These are phyloP conservation scores for Apis cerana DNA, from an alignment of 1,140 invertebrate genomes.

Conservation along the genomic window DNA sequence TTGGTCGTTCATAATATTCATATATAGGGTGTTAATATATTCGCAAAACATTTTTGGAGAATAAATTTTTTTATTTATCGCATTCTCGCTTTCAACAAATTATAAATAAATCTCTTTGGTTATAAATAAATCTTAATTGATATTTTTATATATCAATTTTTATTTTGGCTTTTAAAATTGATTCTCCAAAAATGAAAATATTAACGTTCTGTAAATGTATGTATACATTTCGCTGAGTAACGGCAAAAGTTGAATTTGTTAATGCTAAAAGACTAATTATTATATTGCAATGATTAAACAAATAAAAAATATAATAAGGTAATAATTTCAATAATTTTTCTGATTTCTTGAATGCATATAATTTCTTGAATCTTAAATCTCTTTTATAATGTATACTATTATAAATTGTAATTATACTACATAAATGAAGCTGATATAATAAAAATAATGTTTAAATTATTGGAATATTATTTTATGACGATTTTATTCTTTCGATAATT, in stretches of 20 bases:
- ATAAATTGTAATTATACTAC: neutral
- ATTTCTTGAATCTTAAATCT: neutral
- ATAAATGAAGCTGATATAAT: neutral
- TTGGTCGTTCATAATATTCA: neutral
- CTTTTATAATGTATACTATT: neutral
- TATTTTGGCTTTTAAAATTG: no score
- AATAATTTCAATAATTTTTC: neutral
- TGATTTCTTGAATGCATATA: neutral
- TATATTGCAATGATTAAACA: neutral
- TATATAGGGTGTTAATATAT: no score
- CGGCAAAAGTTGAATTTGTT: constrained; percentile 1
- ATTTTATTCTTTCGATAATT: neutral
- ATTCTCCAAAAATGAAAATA: no score
- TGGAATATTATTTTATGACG: neutral
- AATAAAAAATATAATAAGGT: neutral
- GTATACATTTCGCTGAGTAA: no score
- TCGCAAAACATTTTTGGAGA: no score
- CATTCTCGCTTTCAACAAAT: no score
- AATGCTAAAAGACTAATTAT: neutral
- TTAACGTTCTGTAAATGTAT: no score
- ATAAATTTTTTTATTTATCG: no score
- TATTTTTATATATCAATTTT: no score
- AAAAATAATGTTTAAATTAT: neutral
- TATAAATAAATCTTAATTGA: no score
- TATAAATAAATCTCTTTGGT: no score